Percentiles rank a stretch among this genome's conserved stretches.
phyloP scores from a whole-genome alignment of 2,113 vertebrate genomes.

The Fulmarus glacialis region DNA sequence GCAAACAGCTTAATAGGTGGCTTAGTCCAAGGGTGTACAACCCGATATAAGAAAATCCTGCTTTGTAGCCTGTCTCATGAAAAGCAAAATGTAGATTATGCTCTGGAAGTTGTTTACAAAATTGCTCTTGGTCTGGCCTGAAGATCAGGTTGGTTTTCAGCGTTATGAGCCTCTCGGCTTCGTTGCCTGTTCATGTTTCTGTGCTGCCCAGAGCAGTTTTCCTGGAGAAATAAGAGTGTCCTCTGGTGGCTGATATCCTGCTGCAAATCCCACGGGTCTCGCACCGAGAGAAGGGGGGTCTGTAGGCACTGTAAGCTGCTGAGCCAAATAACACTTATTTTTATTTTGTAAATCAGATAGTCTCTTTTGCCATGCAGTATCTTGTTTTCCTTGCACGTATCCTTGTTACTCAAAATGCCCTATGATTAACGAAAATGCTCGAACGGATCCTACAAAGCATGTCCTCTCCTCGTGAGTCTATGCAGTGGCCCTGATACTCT shows the following conservation, averaged over 20 bases:
- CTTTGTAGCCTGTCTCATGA: background rate
- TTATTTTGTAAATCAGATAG: background rate
- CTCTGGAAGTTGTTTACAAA: background rate
- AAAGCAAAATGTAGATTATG: background rate
- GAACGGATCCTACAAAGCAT: rapidly evolving
- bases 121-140: background rate
- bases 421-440: background rate
- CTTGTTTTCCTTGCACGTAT: background rate
- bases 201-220: background rate
- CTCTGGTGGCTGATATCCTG: constrained; percentile 19
- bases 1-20: background rate
- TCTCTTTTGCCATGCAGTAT: background rate
- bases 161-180: background rate
- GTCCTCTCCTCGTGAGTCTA: rapidly evolving
- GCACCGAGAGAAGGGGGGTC: rapidly evolving
- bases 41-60: background rate
- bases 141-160: background rate
- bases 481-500: background rate
- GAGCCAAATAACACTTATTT: background rate
- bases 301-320: background rate
- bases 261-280: background rate
- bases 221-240: background rate
- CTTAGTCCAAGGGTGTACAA: background rate
- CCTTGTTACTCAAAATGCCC: background rate
- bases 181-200: background rate